phyloP scores from a whole-genome alignment of 2,888 invertebrate genomes.

The Thecophora atra region DNA sequence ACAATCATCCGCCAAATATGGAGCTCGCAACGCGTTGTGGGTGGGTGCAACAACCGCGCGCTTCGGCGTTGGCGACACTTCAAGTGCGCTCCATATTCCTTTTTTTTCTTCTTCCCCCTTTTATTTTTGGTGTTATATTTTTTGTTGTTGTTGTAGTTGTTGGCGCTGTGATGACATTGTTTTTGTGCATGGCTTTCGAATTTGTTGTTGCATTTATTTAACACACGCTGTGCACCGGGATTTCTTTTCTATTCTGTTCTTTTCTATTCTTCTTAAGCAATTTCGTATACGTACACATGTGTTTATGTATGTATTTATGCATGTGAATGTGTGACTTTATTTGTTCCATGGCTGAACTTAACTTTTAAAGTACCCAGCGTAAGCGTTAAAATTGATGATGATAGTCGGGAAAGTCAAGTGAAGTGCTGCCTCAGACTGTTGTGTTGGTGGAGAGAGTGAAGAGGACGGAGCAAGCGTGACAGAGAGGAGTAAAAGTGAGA shows the following conservation, averaged over 20 bases:
- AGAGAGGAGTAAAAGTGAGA: background rate
- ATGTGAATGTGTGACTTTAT: background rate
- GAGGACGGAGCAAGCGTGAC: background rate
- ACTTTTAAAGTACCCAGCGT: conserved; percentile 32
- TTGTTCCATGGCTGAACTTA: conserved; percentile 21
- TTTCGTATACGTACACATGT: background rate
- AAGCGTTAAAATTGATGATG: conserved; percentile 51
- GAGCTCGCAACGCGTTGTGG: no score
- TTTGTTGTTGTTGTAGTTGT: background rate
- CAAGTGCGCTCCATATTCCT: conserved; percentile 22
- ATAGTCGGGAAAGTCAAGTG: conserved; percentile 52
- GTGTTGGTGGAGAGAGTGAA: background rate
- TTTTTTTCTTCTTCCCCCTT: conserved; percentile 19
- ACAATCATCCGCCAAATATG: no score
- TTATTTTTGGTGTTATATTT: background rate
- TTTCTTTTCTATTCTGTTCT: no score
- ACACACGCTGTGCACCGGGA: background rate
- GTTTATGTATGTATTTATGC: background rate
- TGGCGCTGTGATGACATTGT: background rate
- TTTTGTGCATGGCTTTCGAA: background rate
- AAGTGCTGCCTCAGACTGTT: conserved; percentile 31
- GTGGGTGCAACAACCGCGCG: conserved; percentile 29
- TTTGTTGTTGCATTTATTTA: background rate
- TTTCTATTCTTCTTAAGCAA: no score
- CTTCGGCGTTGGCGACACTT: conserved; percentile 30